Conservation (phyloP, 2,888 invertebrate genomes). For the Macrosoma leucophasiata region DNA sequence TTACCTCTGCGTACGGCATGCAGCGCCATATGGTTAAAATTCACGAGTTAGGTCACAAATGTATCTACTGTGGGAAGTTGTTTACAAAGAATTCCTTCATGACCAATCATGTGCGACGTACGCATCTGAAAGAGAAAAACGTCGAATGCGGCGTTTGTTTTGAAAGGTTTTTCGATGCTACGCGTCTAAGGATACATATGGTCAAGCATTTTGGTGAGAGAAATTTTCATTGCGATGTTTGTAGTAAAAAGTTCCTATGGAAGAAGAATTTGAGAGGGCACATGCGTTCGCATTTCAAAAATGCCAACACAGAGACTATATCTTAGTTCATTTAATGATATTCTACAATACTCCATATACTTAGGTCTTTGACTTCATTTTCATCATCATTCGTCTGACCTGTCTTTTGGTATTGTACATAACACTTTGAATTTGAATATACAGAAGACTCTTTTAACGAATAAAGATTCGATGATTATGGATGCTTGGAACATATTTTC, state of each 20-base stretch:
- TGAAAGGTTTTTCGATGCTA: constrained; percentile 47
- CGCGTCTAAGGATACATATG: constrained; percentile 56
- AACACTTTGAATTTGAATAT: too few species aligned
- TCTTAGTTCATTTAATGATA: too few species aligned
- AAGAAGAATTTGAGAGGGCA: constrained; percentile 76
- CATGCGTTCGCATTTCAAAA: constrained; percentile 47
- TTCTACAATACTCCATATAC: too few species aligned
- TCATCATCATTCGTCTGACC: too few species aligned
- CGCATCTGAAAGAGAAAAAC: constrained; percentile 56
- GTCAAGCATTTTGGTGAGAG: constrained; percentile 66
- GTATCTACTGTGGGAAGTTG: constrained; percentile 43
- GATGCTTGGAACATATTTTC: too few species aligned
- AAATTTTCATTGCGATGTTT: constrained; percentile 73
- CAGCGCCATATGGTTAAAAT: constrained; percentile 42
- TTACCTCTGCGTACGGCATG: constrained; percentile 45
- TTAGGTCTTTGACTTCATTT: too few species aligned
- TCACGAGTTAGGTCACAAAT: constrained; percentile 49
- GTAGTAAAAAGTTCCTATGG: constrained; percentile 73
- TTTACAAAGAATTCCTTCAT: constrained; percentile 52
- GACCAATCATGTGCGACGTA: constrained; percentile 47
- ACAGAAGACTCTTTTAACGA: too few species aligned
- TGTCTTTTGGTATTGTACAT: too few species aligned
- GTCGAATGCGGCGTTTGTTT: constrained; percentile 48
- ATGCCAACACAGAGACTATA: too few species aligned
- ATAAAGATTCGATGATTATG: too few species aligned